Evolutionary conservation across 2,113 vertebrate species (phyloP).

Genomic region (Thinocorus orbignyianus): DNA sequence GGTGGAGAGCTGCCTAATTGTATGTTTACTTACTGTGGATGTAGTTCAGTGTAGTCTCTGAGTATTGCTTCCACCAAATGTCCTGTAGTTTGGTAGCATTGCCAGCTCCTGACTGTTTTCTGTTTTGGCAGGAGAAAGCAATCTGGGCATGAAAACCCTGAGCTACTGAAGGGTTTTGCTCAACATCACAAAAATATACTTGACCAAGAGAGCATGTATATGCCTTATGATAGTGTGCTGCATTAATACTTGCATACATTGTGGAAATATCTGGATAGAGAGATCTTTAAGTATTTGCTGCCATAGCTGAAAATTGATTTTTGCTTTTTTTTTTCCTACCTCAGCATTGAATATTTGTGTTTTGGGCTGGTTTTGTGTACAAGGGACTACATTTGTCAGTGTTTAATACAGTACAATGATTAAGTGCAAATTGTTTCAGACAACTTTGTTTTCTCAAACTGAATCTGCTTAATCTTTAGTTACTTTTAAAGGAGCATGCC

Average conservation of each 20-base stretch:
- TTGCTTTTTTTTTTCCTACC: background rate
- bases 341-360: background rate
- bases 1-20: background rate
- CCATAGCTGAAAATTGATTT: background rate
- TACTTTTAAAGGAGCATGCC: background rate
- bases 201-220: background rate
- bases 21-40: conserved; percentile 27
- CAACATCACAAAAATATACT: background rate
- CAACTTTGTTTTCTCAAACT: background rate
- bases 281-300: background rate
- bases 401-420: background rate
- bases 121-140: conserved; percentile 5
- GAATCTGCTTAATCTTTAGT: background rate
- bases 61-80: background rate
- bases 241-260: background rate
- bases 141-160: background rate
- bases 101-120: background rate
- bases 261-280: background rate
- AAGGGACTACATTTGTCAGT: background rate
- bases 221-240: background rate
- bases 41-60: background rate
- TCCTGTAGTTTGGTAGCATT: background rate
- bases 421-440: background rate
- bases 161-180: background rate
- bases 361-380: background rate